Evolutionary conservation across 2,797 vertebrate species (phyloP), one percentile per base, ranked within the genome.

Genomic region (Malurus splendens): DNA sequence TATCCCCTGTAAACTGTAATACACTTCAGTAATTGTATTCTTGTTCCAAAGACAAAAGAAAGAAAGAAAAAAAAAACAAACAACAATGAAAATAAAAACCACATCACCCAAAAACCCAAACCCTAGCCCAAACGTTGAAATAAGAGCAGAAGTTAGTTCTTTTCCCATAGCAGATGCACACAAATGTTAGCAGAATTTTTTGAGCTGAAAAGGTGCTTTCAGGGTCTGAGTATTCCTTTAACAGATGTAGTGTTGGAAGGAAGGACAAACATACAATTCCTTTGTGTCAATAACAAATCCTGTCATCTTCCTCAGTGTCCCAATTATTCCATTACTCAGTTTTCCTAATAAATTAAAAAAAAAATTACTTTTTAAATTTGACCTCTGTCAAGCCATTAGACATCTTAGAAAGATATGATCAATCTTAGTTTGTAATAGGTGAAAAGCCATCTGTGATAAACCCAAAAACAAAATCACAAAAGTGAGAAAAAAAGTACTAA

Each of bases 51-150:
- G 22, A 25, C 9, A 27, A 50, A 41, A 54, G 10, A 5, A 2
- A 4, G 28, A 54, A 39, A 24, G 6, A 8, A 48, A 47, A 22
- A 4, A 14, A 18, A 76, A 48, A 3, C 3, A 55, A 44, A 3
- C 7, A 44, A 36, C 36, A 36, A 36, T 36, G 36, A 50, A 16
- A 1, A 62, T 50, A 44, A 8, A 45, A 32, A 72, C 3, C 5
- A 1, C 4, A 14, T 50, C 6, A 20, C 3, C 3, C 13, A 20
- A 39, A 51, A 59, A n/a, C 11, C 0, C 8, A 41, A 14, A 18
- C 3, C 24, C 32, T 32, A 32, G 32, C 32, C 32, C 32, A 32
- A 32, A 32, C 32, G 7, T 20, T 74, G 28, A 60, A 64, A 62
- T 23, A 64, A 66, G 18, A 19, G 2, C 14, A 72, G 65, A 81